phyloP scores from a whole-genome alignment of 2,888 invertebrate species.

The Cheilosia grossa region DNA sequence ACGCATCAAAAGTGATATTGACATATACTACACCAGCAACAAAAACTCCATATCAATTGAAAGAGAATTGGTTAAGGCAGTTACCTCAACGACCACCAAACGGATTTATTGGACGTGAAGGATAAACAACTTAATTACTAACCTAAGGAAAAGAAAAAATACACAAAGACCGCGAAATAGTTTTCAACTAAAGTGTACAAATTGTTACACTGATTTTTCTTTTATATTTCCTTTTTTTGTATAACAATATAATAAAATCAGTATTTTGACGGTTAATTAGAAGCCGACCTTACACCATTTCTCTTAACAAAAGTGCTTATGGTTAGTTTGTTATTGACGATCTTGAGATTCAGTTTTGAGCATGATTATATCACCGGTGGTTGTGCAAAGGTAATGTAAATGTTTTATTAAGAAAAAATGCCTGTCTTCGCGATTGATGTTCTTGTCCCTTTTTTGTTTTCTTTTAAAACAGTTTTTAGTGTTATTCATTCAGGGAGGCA shows the following conservation, averaged over 20 bases:
- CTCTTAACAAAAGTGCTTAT: background rate
- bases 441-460: no score
- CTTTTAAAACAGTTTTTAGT: no score
- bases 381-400: no score
- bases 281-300: constrained; percentile 6
- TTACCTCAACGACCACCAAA: constrained; percentile 79
- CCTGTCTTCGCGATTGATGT: no score
- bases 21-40: constrained; percentile 54
- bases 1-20: constrained; percentile 59
- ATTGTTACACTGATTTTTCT: constrained; percentile 4
- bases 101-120: constrained; percentile 81
- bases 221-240: constrained; percentile 7
- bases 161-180: constrained; percentile 18
- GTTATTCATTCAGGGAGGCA: no score
- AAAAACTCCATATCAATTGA: constrained; percentile 76
- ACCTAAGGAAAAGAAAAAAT: constrained; percentile 20
- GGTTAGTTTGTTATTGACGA: no score
- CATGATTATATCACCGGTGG: no score
- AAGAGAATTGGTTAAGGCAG: constrained; percentile 80
- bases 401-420: no score
- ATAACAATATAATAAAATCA: constrained; percentile 33
- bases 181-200: constrained; percentile 16
- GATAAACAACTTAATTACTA: constrained; percentile 74
- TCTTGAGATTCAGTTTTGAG: no score
- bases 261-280: constrained; percentile 20